phyloP scores from a whole-genome alignment of 2,888 invertebrate genomes.

The Calephelis perditalis region DNA sequence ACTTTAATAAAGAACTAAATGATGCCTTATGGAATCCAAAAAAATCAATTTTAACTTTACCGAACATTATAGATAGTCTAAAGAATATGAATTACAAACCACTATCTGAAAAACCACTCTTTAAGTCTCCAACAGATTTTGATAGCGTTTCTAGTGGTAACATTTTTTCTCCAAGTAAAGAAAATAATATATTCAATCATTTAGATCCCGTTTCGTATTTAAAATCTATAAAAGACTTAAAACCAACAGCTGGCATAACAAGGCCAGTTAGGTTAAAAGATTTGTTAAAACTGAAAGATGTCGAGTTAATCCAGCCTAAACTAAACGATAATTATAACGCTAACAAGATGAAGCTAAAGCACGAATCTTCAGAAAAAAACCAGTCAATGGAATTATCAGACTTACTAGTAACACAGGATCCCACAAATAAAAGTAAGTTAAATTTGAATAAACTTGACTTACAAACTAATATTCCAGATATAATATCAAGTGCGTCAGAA shows the following conservation, averaged over 20 bases:
- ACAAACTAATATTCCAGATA: conserved; percentile 14
- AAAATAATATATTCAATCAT: background rate
- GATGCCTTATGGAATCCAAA: background rate
- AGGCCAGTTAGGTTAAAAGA: conserved; percentile 37
- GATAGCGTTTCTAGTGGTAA: background rate
- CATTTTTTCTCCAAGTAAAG: background rate
- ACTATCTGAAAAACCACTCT: conserved; percentile 8
- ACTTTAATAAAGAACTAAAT: background rate
- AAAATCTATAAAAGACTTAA: conserved; percentile 18
- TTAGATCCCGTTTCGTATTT: conserved; percentile 9
- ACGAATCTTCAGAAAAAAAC: background rate
- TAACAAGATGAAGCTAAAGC: background rate
- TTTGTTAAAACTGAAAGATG: conserved; percentile 47
- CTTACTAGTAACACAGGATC: background rate
- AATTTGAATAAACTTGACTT: background rate
- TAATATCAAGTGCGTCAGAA: conserved; percentile 16
- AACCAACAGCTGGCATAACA: background rate
- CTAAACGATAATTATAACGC: background rate
- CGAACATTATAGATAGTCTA: conserved; percentile 12
- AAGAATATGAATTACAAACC: conserved; percentile 12
- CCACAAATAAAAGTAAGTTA: background rate
- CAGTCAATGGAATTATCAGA: background rate
- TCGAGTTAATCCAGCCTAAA: conserved; percentile 36
- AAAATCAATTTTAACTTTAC: conserved; percentile 4
- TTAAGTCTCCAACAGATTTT: conserved; percentile 6